A percentile compares a stretch with the other conserved stretches of the same genome.
Evolutionary conservation across 2,888 invertebrate species (phyloP).

Genomic region (Anoncus sp.): DNA sequence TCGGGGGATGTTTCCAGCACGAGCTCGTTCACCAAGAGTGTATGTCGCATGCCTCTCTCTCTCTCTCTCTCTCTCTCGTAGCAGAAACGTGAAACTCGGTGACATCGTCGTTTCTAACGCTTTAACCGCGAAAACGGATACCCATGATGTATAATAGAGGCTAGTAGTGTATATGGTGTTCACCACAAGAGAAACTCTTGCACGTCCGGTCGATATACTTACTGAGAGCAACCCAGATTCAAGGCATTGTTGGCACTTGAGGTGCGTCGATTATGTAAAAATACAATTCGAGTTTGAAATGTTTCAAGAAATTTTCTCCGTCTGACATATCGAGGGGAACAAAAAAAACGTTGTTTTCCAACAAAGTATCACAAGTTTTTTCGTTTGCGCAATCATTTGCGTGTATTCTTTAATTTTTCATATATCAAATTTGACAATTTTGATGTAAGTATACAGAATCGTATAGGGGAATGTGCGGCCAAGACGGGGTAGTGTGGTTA

Average conservation of each 20-base stretch:
- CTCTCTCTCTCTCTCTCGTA: slow-evolving; percentile 11
- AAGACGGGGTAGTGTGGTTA: too few species aligned
- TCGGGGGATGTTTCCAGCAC: slow-evolving; percentile 41
- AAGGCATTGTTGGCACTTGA: slow-evolving; percentile 1
- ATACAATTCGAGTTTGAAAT: background rate
- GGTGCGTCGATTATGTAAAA: background rate
- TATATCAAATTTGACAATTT: too few species aligned
- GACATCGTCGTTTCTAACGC: slow-evolving; percentile 25
- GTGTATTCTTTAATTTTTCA: too few species aligned
- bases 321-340: background rate
- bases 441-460: too few species aligned
- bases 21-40: background rate
- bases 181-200: background rate
- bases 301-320: background rate
- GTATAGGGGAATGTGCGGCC: too few species aligned
- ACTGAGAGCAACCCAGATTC: slow-evolving; percentile 18
- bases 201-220: slow-evolving; percentile 8
- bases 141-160: slow-evolving; percentile 36
- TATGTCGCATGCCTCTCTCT: slow-evolving; percentile 15
- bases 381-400: too few species aligned
- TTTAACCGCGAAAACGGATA: slow-evolving; percentile 7
- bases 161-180: slow-evolving; percentile 24
- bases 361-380: too few species aligned
- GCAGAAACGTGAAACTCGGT: slow-evolving; percentile 32
- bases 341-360: too few species aligned